Base-by-base conservation (phyloP, 2,113 vertebrate genomes). In the Lamprologus lemairii region DNA sequence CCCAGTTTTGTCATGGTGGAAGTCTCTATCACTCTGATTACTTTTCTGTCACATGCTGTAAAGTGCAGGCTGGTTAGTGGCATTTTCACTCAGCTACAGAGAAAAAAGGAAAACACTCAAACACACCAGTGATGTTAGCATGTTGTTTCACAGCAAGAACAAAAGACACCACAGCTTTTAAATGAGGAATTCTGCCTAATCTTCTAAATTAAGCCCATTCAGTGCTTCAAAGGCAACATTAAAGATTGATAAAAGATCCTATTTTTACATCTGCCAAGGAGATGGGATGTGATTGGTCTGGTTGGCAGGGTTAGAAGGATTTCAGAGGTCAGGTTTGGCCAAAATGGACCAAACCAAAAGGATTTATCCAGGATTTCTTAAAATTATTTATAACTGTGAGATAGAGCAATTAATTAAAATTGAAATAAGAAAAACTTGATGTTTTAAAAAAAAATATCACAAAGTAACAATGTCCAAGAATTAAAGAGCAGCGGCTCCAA, bases 1-100 rank as follows among this genome's bases (percentile, higher is more conserved):
- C 96, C 96, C 96, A 97, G 93, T 94, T 97, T 96, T 95, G 92
- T 96, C 95, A 96, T 91, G 95, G 91, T 94, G 92, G 90, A 95
- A 95, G 95, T 96, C 96, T 95, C 93, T 93, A 95, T 96, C 92
- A 91, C 93, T 97, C 92, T 93, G 92, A 95, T 96, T 95, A 96
- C 92, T 95, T 93, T 92, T 82, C 85, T 79, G 92, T 95, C 94
- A 94, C 91, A 94, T 90, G 88, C 87, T 94, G 92, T 89, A 92
- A 93, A 94, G 90, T 89, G 86, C 81, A 88, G 88, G 42, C 89
- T 28, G 88, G 84, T 90, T 35, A 84, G 88, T 92, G 90, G 92
- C 91, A 90, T 92, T 89, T 90, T 91, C 88, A 90, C 83, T 93
- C 87, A 49, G 45, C 60, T 80, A 87, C 47, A 83, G 45, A 89